These are phyloP conservation scores for Saxicola maurus DNA, from an alignment of 2,797 vertebrate genomes.

Conservation along the genomic window DNA sequence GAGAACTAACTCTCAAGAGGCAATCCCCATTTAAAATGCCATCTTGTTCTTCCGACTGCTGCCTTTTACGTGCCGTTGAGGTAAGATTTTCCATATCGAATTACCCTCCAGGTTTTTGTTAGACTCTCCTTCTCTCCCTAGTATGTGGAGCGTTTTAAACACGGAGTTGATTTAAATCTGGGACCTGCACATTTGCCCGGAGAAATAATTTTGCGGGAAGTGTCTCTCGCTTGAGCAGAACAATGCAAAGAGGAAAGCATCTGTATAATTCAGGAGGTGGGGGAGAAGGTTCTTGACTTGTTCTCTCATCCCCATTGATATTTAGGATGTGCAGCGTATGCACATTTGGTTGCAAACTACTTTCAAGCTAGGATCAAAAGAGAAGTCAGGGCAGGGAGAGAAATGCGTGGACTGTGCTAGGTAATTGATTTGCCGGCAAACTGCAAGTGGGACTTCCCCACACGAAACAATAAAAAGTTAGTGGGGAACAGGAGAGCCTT, in stretches of 20 bases:
- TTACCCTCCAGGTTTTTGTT: background rate
- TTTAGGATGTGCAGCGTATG: background rate
- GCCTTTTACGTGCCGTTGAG: conserved; percentile 83
- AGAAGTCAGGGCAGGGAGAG: background rate
- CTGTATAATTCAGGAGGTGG: background rate
- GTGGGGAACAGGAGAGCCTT: background rate
- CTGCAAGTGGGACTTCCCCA: background rate
- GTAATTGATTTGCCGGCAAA: background rate
- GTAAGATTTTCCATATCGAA: conserved; percentile 72
- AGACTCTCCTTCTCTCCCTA: background rate
- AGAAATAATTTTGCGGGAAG: background rate
- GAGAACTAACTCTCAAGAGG: conserved; percentile 62
- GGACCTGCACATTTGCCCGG: background rate
- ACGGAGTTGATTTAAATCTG: background rate
- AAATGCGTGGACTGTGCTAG: background rate
- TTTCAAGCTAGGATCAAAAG: background rate
- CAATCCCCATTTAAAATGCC: conserved; percentile 83
- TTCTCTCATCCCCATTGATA: background rate
- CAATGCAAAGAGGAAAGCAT: conserved; percentile 13
- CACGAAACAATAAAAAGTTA: background rate
- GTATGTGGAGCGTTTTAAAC: background rate
- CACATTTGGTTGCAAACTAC: background rate
- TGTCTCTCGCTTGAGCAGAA: background rate
- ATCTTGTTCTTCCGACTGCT: conserved; percentile 86
- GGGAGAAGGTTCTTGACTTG: background rate